Percentiles rank a stretch among this genome's conserved stretches.
Evolutionary conservation across 2,113 vertebrate genomes (phyloP).

Genomic region (Sardina pilchardus): DNA sequence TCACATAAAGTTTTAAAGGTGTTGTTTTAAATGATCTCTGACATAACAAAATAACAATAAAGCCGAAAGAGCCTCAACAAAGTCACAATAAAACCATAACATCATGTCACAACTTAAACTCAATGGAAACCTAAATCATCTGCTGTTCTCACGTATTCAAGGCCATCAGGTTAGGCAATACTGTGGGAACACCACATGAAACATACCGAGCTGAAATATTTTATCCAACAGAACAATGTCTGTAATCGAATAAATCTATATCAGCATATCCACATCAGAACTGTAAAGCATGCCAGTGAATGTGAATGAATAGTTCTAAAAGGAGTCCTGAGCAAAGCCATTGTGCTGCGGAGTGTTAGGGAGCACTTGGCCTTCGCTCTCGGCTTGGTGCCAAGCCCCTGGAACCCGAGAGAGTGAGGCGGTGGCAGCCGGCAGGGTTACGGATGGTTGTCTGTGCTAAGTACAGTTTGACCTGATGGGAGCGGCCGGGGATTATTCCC

Average conservation of each 20-base stretch:
- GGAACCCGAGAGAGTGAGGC: slow-evolving; percentile 6
- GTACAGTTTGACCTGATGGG: slow-evolving; percentile 52
- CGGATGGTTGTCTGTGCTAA: slow-evolving; percentile 42
- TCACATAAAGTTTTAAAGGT: too few species aligned
- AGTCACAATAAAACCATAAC: neutral
- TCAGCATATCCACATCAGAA: neutral
- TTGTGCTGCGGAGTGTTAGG: neutral
- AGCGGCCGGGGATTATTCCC: slow-evolving; percentile 19
- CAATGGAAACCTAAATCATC: neutral
- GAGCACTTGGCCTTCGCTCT: neutral
- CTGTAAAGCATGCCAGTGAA: neutral
- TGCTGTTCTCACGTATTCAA: neutral
- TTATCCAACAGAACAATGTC: neutral
- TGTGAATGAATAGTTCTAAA: neutral
- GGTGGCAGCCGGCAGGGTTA: neutral
- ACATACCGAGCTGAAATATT: neutral
- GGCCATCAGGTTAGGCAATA: neutral
- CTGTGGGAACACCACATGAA: neutral
- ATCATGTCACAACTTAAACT: neutral
- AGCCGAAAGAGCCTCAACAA: neutral
- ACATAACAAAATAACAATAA: neutral
- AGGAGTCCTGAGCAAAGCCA: neutral
- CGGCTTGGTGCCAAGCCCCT: slow-evolving; percentile 13
- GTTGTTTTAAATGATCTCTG: too few species aligned
- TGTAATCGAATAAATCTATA: neutral